A percentile compares a stretch with the other conserved stretches of the same genome.
Evolutionary conservation across 2,888 invertebrate genomes (phyloP).

Genomic region (Ectemnius continuus): DNA sequence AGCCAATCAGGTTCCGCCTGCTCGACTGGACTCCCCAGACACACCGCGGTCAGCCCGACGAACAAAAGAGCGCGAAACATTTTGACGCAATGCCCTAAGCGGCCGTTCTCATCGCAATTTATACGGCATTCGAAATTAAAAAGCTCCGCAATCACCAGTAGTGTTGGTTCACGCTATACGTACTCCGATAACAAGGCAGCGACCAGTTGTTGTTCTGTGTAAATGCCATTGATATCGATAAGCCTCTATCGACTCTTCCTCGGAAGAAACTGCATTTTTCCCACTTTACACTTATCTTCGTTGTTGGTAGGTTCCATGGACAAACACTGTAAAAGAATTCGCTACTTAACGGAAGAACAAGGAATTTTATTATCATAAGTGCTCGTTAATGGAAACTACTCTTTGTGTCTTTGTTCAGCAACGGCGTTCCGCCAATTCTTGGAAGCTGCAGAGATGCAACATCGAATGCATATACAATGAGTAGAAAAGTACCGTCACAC

Average conservation of each 20-base stretch:
- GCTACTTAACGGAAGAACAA: no score
- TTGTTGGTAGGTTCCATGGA: no score
- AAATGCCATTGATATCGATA: background rate
- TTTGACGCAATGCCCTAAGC: background rate
- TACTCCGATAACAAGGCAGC: background rate
- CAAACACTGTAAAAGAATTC: no score
- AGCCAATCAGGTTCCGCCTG: conserved; percentile 84
- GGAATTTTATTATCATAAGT: no score
- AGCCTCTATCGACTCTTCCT: background rate
- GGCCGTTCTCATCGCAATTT: background rate
- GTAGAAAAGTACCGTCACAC: no score
- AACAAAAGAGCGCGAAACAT: conserved; percentile 18
- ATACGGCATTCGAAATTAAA: background rate
- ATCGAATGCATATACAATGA: no score
- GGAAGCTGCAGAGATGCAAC: no score
- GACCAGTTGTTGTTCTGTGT: background rate
- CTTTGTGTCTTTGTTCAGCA: no score
- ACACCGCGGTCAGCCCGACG: conserved; percentile 12
- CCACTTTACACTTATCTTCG: no score
- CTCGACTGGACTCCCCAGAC: background rate
- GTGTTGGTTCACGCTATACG: background rate
- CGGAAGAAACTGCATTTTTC: no score
- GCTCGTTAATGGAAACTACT: no score
- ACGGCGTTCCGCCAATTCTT: no score
- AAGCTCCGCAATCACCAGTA: background rate